Base-by-base conservation (phyloP, 2,888 invertebrate genomes). In the Drosophila setosimentum region DNA sequence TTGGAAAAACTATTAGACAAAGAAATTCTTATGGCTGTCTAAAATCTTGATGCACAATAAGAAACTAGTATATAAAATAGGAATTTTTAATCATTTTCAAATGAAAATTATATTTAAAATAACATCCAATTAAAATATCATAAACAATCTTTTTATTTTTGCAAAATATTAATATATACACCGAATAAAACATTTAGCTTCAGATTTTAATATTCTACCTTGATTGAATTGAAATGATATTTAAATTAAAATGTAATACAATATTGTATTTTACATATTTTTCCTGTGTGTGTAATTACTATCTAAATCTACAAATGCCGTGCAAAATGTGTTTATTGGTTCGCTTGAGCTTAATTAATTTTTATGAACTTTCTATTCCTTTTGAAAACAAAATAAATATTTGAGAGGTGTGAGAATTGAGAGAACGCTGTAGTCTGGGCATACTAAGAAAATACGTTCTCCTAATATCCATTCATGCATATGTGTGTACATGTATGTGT, bases 361-460 rank as follows among this genome's bases (percentile, higher is more conserved):
- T 55, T 68, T 45, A 54, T 60, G 49, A 57, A 57, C 57, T 57
- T 40, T 40, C 29, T n/a, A 40, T 55, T 5, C 30, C 21, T 30
- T 57, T 24, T 30, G 29, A 42, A 57, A 57, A 42, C 21, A 30
- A 57, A 50, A 60, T 68, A 50, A 70, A 60, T 70, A 68, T 61
- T 50, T 37, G 35, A 50, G 33, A 68, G 55, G 50, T 60, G 69
- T 54, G 59, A 29, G n/a, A 29, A 55, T 29, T 55, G 37, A 54
- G 40, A 54, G 37, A 37, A 54, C 21, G 48, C 40, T 54, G 33
- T 67, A 37, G 32, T 69, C 59, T 49, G 32, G 8, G 27, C 21
- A 50, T 40, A 54, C 58, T 69, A 33, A n/a, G 33, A 18, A 29
- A 13, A 5, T 48, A 16, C 49, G 27, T 40, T 40, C 40, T 16